phyloP scores from a whole-genome alignment of 2,888 invertebrate genomes.

The Chydorus sphaericus region DNA sequence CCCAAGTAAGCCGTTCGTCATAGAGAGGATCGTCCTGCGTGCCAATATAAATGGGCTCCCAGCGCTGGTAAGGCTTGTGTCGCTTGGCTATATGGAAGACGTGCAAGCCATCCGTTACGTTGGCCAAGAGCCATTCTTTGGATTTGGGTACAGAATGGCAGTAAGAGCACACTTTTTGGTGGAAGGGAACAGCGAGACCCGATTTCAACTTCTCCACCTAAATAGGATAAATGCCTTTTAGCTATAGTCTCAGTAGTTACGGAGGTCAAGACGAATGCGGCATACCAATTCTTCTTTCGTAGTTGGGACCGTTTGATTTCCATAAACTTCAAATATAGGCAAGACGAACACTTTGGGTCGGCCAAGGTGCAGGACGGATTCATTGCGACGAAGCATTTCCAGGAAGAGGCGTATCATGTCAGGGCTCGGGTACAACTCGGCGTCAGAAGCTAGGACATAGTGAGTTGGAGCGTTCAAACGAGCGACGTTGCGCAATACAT shows the following conservation, averaged over 20 bases:
- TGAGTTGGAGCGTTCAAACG: slow-evolving; percentile 66
- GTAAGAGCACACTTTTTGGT: slow-evolving; percentile 73
- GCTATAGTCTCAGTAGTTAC: too few species aligned
- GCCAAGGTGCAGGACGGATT: slow-evolving; percentile 23
- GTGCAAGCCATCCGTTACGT: slow-evolving; percentile 41
- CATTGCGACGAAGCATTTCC: slow-evolving; percentile 61
- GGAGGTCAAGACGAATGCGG: too few species aligned
- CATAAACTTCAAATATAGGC: slow-evolving; percentile 67
- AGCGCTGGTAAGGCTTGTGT: slow-evolving; percentile 59
- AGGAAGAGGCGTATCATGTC: slow-evolving; percentile 64
- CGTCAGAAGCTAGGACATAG: slow-evolving; percentile 71
- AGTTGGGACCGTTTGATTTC: slow-evolving; percentile 18
- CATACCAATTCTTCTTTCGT: slow-evolving; percentile 13
- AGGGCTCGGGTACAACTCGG: slow-evolving; percentile 79
- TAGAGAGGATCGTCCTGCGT: slow-evolving; percentile 76
- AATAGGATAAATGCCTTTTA: too few species aligned
- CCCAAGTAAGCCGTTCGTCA: slow-evolving; percentile 85
- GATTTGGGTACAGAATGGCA: slow-evolving; percentile 75
- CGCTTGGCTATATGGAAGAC: slow-evolving; percentile 75
- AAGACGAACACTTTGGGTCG: slow-evolving; percentile 66
- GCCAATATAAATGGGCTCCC: slow-evolving; percentile 90
- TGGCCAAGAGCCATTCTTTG: slow-evolving; percentile 63
- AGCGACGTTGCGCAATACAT: slow-evolving; percentile 79
- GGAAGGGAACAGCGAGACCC: slow-evolving; percentile 75
- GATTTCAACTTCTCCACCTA: slow-evolving; percentile 44